Base-by-base conservation (phyloP, 1,140 invertebrate genomes). In the Nomia melanderi region DNA sequence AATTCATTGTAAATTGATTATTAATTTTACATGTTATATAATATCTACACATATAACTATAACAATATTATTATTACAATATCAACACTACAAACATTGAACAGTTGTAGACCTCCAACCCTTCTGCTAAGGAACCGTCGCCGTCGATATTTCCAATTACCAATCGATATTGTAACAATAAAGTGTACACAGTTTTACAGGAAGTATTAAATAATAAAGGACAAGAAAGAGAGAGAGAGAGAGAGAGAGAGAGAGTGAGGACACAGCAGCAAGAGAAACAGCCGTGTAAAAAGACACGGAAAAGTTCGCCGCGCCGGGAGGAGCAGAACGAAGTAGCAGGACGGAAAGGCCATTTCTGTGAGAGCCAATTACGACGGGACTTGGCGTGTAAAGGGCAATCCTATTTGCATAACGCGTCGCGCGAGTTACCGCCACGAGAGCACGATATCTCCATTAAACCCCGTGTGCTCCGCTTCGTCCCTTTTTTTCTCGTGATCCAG, bases 321-420 rank as follows among this genome's bases (percentile, higher is more conserved):
- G 29, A 65, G 44, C 2, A 25, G 39, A 33, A 41, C 11, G n/a
- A 31, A 70, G 62, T 53, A 63, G 56, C 47, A 31, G 39, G 65
- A 53, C 25, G 62, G 59, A 79, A 83, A 66, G 72, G 53, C 72
- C 70, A 79, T 84, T 83, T 72, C 67, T 60, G 70, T 56, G 73
- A 87, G 78, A 87, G 84, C 85, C 87, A 90, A 90, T 91, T 91
- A 90, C 86, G 76, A 88, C 81, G 72, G 63, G 63, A 77, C 65
- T 73, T 78, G 83, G 84, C 85, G 84, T 87, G 86, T 88, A 88
- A 89, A 88, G 84, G 86, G 85, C 84, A 86, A 88, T 87, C 85
- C 79, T 87, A 91, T 91, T 91, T 90, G 87, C 89, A 91, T 91
- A 90, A 87, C 77, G 88, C 84, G 79, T 86, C 83, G 83, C 86